phyloP scores from a whole-genome alignment of 1,140 invertebrate genomes.

The Trinorchestia longiramus region DNA sequence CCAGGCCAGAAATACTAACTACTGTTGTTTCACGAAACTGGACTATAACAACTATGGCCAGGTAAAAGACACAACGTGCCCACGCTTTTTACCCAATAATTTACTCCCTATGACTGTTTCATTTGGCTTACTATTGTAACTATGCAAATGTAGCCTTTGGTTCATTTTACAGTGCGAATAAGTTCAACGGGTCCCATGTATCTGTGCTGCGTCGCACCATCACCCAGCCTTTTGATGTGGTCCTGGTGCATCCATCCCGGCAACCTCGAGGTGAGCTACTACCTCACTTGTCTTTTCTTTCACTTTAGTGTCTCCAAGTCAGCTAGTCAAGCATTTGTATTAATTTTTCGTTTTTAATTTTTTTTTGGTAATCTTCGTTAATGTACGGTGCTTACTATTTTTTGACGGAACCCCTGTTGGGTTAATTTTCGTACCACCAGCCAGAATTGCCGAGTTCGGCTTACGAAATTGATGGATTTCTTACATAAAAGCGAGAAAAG shows the following conservation, averaged over 20 bases:
- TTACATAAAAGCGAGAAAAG: too few species aligned
- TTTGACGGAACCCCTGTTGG: too few species aligned
- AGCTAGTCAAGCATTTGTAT: not conserved
- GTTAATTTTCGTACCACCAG: too few species aligned
- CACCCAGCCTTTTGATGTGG: conserved; percentile 79
- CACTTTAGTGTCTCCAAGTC: not conserved
- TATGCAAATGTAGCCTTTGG: not conserved
- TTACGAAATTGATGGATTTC: too few species aligned
- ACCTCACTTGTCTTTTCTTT: not conserved
- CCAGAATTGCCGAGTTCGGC: too few species aligned
- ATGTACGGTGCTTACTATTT: too few species aligned
- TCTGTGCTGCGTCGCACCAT: conserved; percentile 75
- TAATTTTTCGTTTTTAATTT: not conserved
- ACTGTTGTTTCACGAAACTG: too few species aligned
- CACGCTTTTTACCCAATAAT: not conserved
- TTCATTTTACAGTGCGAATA: conserved; percentile 73
- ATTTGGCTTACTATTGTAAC: not conserved
- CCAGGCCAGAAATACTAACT: too few species aligned
- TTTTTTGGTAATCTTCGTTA: not conserved
- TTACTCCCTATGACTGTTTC: not conserved
- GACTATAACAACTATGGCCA: too few species aligned
- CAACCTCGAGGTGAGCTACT: conserved; percentile 73
- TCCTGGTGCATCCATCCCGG: conserved; percentile 76
- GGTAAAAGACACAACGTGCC: too few species aligned
- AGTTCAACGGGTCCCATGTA: conserved; percentile 77